Evolutionary conservation across 1,140 invertebrate species (phyloP).

Genomic region (Drosophila pectinifera): DNA sequence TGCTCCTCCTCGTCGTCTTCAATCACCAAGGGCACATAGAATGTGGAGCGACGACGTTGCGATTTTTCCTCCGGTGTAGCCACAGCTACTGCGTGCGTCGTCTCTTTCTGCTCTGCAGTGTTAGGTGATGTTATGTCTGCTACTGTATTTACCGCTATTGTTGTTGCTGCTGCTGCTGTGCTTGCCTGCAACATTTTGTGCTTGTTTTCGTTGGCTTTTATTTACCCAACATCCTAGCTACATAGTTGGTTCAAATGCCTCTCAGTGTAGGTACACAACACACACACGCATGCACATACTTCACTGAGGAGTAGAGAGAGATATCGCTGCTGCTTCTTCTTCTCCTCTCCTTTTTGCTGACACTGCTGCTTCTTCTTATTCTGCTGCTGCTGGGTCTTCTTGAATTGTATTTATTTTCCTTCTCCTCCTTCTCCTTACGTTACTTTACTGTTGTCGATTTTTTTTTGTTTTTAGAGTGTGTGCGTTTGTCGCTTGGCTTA

Average conservation of each 20-base stretch:
- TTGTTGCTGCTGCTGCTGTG: slow-evolving; percentile 63
- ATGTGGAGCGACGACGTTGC: slow-evolving; percentile 86
- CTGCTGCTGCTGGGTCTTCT: slow-evolving; percentile 55
- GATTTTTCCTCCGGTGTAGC: slow-evolving; percentile 76
- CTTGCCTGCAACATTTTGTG: slow-evolving; percentile 77
- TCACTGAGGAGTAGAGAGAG: not conserved
- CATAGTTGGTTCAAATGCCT: slow-evolving; percentile 8
- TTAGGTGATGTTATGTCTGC: slow-evolving; percentile 6
- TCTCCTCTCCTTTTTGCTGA: slow-evolving; percentile 46
- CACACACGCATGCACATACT: slow-evolving; percentile 9
- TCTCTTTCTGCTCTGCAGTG: slow-evolving; percentile 37
- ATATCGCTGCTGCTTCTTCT: slow-evolving; percentile 1
- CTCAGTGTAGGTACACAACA: slow-evolving; percentile 12
- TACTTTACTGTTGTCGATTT: slow-evolving; percentile 20
- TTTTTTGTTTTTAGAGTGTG: slow-evolving; percentile 32
- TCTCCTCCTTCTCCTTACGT: slow-evolving; percentile 20
- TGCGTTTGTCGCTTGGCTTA: slow-evolving; percentile 73
- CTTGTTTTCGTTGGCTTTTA: slow-evolving; percentile 33
- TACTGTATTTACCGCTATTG: slow-evolving; percentile 37
- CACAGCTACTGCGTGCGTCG: slow-evolving; percentile 27
- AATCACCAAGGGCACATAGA: slow-evolving; percentile 87
- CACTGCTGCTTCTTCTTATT: slow-evolving; percentile 50
- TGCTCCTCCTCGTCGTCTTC: slow-evolving; percentile 71
- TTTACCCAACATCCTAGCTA: slow-evolving; percentile 13
- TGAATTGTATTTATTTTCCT: slow-evolving; percentile 53